Evolutionary conservation across 2,113 vertebrate genomes (phyloP).

Genomic region (Hydrochoerus hydrochaeris): DNA sequence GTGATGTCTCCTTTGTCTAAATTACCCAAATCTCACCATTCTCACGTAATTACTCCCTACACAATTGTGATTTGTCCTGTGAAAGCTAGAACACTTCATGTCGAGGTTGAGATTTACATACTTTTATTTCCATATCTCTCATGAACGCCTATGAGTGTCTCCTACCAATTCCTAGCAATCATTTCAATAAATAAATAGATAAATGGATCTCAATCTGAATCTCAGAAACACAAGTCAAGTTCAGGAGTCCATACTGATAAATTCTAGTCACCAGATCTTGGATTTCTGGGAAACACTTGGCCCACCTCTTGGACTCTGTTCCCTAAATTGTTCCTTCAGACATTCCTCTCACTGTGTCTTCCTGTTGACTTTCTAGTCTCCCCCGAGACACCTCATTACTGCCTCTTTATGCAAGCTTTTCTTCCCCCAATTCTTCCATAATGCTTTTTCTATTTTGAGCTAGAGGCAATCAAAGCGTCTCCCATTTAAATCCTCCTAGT

Average conservation of each 20-base stretch:
- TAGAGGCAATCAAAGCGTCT: not conserved
- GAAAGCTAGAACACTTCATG: not conserved
- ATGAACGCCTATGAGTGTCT: not conserved
- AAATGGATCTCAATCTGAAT: not conserved
- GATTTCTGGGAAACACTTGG: not conserved
- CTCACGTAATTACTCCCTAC: not conserved
- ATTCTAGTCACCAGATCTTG: not conserved
- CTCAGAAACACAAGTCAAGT: not conserved
- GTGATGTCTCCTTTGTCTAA: not conserved
- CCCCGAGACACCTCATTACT: rapidly evolving
- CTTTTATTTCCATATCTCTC: constrained; percentile 12
- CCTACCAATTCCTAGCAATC: not conserved
- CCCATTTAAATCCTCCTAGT: not conserved
- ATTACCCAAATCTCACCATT: not conserved
- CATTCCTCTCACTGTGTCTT: not conserved
- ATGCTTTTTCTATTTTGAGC: not conserved
- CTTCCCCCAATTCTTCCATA: not conserved
- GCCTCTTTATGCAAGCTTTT: not conserved
- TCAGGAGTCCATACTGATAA: not conserved
- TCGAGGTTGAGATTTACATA: not conserved
- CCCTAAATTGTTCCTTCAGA: not conserved
- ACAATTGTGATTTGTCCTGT: not conserved
- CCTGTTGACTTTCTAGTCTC: not conserved
- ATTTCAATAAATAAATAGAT: not conserved
- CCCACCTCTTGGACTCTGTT: not conserved